These are phyloP conservation scores for Clivina fossor DNA, from an alignment of 2,888 invertebrate genomes.

Conservation along the genomic window DNA sequence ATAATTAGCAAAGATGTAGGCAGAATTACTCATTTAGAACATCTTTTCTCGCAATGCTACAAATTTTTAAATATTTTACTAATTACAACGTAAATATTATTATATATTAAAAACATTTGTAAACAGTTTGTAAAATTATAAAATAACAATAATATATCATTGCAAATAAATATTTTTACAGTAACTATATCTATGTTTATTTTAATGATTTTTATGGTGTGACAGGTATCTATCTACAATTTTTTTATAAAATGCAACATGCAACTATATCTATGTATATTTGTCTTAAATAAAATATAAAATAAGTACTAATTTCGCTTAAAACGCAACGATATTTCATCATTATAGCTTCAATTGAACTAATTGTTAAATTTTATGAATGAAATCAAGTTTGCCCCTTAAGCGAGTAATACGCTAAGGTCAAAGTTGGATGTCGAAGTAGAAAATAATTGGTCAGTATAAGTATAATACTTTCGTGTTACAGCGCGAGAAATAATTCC, in stretches of 20 bases:
- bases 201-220: too few relatives aligned
- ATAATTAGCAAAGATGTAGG: too few relatives aligned
- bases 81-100: too few relatives aligned
- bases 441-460: not conserved
- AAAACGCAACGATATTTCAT: conserved; percentile 16
- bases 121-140: too few relatives aligned
- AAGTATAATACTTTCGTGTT: not conserved
- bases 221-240: too few relatives aligned
- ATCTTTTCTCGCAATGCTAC: too few relatives aligned
- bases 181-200: too few relatives aligned
- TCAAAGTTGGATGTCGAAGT: conserved; percentile 1
- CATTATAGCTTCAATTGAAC: conserved; percentile 25
- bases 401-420: conserved; percentile 1
- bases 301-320: conserved; percentile 18
- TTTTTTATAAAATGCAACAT: not conserved
- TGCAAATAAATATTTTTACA: too few relatives aligned
- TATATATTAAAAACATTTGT: too few relatives aligned
- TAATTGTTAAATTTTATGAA: conserved; percentile 30
- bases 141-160: too few relatives aligned
- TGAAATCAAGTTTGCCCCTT: conserved; percentile 6
- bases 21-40: too few relatives aligned
- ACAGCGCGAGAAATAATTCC: conserved; percentile 3
- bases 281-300: not conserved
- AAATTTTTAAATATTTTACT: too few relatives aligned
- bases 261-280: not conserved